phyloP scores from a whole-genome alignment of 2,113 vertebrate species.

The Myotis davidii region DNA sequence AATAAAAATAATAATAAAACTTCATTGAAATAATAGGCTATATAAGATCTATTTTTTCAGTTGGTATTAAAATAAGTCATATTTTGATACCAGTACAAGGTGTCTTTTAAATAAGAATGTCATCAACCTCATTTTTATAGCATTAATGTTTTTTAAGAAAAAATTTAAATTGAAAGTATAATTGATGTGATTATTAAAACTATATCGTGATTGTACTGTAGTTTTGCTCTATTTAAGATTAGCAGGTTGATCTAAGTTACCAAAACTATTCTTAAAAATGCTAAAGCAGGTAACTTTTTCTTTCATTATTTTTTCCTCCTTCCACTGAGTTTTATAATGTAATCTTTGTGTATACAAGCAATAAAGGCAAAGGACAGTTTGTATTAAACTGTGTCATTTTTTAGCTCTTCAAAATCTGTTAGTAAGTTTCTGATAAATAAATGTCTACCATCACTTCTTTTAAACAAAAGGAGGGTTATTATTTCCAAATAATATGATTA shows the following conservation, averaged over 20 bases:
- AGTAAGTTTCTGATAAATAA: slow-evolving; percentile 67
- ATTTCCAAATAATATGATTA: slow-evolving; percentile 83
- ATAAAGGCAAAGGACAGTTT: slow-evolving; percentile 71
- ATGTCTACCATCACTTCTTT: slow-evolving; percentile 72
- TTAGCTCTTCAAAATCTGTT: slow-evolving; percentile 70
- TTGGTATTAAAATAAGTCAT: slow-evolving; percentile 77
- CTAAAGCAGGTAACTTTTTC: slow-evolving; percentile 73
- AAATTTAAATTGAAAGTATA: slow-evolving; percentile 63
- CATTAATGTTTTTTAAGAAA: slow-evolving; percentile 68
- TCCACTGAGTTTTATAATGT: slow-evolving; percentile 68
- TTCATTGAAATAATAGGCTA: slow-evolving; percentile 67
- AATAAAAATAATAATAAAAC: slow-evolving; percentile 74
- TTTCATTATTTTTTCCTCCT: slow-evolving; percentile 56
- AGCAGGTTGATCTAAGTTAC: slow-evolving; percentile 63
- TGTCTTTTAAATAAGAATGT: slow-evolving; percentile 66
- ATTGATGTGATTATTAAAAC: slow-evolving; percentile 58
- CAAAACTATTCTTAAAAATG: slow-evolving; percentile 69
- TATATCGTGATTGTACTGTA: slow-evolving; percentile 58
- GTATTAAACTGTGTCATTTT: slow-evolving; percentile 68
- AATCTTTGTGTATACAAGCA: slow-evolving; percentile 63
- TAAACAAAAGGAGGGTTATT: slow-evolving; percentile 80
- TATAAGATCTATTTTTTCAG: slow-evolving; percentile 79
- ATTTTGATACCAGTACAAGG: slow-evolving; percentile 65
- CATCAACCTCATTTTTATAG: slow-evolving; percentile 69
- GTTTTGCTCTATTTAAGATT: slow-evolving; percentile 63